Conservation (phyloP, 2,113 vertebrate species). For the Morone saxatilis region DNA sequence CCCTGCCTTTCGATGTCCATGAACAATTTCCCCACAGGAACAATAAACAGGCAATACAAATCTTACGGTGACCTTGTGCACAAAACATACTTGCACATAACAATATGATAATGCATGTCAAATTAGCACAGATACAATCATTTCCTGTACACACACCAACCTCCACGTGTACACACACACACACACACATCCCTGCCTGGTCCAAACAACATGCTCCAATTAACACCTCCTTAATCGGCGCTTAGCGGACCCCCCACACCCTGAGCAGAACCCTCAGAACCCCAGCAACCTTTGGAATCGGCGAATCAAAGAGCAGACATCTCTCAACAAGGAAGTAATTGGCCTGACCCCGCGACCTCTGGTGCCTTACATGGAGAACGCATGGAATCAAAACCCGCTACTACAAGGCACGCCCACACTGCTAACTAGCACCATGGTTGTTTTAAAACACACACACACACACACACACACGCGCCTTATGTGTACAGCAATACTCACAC, state of each 20-base stretch:
- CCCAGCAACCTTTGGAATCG: constrained; percentile 89
- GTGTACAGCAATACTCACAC: constrained; percentile 49
- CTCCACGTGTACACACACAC: constrained; percentile 2
- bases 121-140: constrained; percentile 39
- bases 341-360: constrained; percentile 94
- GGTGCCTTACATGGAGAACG: constrained; percentile 89
- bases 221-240: constrained; percentile 92
- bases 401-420: constrained; percentile 91
- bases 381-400: constrained; percentile 86
- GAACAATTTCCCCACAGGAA: neutral
- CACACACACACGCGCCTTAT: constrained; percentile 49
- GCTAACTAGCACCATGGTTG: constrained; percentile 92
- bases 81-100: neutral
- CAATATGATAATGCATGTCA: constrained; percentile 28
- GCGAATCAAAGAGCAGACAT: constrained; percentile 92
- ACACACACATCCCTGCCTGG: constrained; percentile 28
- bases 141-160: constrained; percentile 19
- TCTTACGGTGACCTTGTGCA: neutral
- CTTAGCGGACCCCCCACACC: constrained; percentile 86
- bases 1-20: neutral
- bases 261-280: constrained; percentile 70
- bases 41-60: neutral
- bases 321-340: constrained; percentile 94
- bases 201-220: constrained; percentile 88
- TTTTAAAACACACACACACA: constrained; percentile 53